Conservation (phyloP, 2,888 invertebrate species). For the Embidobia sp. region DNA sequence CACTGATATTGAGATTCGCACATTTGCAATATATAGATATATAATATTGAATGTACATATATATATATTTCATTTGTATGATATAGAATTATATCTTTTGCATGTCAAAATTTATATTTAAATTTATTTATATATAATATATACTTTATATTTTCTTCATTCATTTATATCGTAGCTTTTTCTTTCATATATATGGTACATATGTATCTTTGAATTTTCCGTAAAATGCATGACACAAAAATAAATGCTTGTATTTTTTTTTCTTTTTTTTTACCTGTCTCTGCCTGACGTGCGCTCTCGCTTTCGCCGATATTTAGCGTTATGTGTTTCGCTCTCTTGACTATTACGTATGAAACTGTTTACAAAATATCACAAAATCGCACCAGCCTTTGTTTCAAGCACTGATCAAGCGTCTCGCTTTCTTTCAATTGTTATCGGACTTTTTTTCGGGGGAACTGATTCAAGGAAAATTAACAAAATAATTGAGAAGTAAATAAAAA, state of each 20-base stretch:
- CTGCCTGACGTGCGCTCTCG: conserved; percentile 22
- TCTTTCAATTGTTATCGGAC: conserved; percentile 37
- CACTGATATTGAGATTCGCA: conserved; percentile 78
- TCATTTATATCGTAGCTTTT: conserved; percentile 64
- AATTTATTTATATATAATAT: conserved; percentile 60
- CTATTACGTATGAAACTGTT: conserved; percentile 69
- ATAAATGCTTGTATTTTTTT: conserved; percentile 80
- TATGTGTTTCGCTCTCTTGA: conserved; percentile 33
- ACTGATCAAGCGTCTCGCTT: conserved; percentile 71
- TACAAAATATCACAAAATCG: conserved; percentile 81
- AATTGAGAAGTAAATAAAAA: neutral
- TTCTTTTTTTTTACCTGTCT: conserved; percentile 25
- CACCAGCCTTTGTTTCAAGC: conserved; percentile 80
- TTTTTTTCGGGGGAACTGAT: conserved; percentile 7
- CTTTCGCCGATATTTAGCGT: conserved; percentile 35
- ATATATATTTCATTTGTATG: conserved; percentile 65
- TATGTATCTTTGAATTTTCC: conserved; percentile 55
- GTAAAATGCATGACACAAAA: conserved; percentile 82
- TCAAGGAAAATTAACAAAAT: conserved; percentile 1
- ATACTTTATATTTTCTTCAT: conserved; percentile 66
- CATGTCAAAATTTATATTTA: conserved; percentile 69
- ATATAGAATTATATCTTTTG: conserved; percentile 66
- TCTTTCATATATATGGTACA: conserved; percentile 65
- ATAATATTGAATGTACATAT: conserved; percentile 67
- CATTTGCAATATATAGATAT: conserved; percentile 45